Evolutionary conservation across 2,797 vertebrate species (phyloP).

Genomic region (Limosa lapponica): DNA sequence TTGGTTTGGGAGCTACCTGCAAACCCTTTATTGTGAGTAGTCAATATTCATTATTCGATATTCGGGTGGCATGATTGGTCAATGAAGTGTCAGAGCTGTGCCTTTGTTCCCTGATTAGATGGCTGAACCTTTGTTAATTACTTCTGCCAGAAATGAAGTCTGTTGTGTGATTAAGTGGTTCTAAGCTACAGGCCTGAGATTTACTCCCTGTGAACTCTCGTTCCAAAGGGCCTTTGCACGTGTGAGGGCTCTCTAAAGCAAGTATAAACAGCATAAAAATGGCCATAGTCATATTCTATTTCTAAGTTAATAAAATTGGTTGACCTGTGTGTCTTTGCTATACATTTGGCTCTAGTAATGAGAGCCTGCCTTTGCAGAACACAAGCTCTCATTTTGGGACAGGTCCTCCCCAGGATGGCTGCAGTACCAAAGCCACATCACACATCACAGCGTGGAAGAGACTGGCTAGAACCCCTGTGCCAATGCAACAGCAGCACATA

Average conservation of each 20-base stretch:
- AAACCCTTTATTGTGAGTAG: not conserved
- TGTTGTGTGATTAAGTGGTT: constrained; percentile 72
- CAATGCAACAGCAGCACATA: not conserved
- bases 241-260: constrained; percentile 10
- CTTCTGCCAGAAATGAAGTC: constrained; percentile 74
- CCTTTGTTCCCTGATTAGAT: constrained; percentile 65
- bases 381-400: not conserved
- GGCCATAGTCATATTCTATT: not conserved
- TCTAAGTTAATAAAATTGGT: not conserved
- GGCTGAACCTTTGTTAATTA: constrained; percentile 73
- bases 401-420: not conserved
- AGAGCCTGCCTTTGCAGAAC: not conserved
- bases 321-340: not conserved
- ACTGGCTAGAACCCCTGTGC: not conserved
- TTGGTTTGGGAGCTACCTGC: not conserved
- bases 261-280: not conserved
- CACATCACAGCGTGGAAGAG: not conserved
- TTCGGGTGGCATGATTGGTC: constrained; percentile 52
- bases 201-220: constrained; percentile 71
- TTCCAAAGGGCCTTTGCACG: not conserved
- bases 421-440: not conserved
- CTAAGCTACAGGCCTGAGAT: constrained; percentile 64
- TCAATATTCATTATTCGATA: constrained; percentile 56
- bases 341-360: not conserved
- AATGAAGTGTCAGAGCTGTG: constrained; percentile 56